phyloP scores from a whole-genome alignment of 2,113 vertebrate species.

The Synchiropus splendidus region DNA sequence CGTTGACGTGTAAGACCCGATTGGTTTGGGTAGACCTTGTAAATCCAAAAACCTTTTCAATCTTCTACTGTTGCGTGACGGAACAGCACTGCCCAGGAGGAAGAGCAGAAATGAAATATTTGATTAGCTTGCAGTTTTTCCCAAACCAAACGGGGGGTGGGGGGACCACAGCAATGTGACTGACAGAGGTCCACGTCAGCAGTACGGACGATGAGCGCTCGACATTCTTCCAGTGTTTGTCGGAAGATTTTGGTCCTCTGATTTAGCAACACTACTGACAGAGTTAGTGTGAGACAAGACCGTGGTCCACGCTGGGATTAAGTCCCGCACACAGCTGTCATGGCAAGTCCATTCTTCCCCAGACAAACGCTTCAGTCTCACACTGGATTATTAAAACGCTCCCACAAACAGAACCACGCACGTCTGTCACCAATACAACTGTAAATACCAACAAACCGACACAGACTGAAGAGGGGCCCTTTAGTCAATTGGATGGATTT shows the following conservation, averaged over 20 bases:
- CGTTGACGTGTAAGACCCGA: no score
- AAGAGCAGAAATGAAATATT: slow-evolving; percentile 45
- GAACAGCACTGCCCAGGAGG: slow-evolving; percentile 8
- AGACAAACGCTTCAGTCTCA: not conserved
- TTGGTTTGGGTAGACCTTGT: no score
- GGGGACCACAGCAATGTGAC: slow-evolving; percentile 36
- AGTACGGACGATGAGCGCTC: slow-evolving; percentile 13
- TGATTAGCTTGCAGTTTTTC: slow-evolving; percentile 37
- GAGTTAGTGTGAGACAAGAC: slow-evolving; percentile 43
- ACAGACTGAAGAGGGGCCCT: no score
- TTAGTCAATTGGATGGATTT: no score
- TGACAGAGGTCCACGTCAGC: slow-evolving; percentile 7
- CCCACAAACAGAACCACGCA: slow-evolving; percentile 3
- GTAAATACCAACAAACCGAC: no score
- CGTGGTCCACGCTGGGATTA: slow-evolving; percentile 46
- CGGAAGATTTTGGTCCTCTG: slow-evolving; percentile 34
- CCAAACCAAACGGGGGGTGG: slow-evolving; percentile 18
- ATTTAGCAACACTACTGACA: slow-evolving; percentile 50
- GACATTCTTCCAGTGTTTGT: slow-evolving; percentile 12
- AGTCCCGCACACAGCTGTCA: slow-evolving; percentile 59
- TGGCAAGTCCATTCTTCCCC: slow-evolving; percentile 12
- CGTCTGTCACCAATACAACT: slow-evolving; percentile 1
- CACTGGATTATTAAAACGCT: slow-evolving; percentile 17
- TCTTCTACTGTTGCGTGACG: no score
- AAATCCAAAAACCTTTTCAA: no score